These are phyloP conservation scores for Octopus sinensis DNA, from an alignment of 1,140 invertebrate genomes.

Conservation along the genomic window DNA sequence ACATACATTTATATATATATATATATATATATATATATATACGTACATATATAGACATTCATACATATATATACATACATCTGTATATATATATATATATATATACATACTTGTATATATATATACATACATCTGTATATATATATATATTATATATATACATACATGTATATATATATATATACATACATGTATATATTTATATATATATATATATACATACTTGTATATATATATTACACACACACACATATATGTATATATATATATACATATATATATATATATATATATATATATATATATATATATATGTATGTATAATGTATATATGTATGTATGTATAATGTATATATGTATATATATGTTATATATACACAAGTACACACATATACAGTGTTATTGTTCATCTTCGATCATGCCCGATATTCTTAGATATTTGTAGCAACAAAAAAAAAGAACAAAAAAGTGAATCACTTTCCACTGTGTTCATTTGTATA, in stretches of 20 bases:
- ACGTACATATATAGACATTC: not conserved
- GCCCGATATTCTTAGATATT: not conserved
- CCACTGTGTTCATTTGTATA: no score
- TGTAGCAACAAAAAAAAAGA: not conserved
- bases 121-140: not conserved
- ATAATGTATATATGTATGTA: not conserved
- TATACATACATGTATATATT: not conserved
- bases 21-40: constrained; percentile 1
- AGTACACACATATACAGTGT: not conserved
- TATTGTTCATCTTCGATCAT: not conserved
- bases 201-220: constrained; percentile 1
- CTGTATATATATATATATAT: not conserved
- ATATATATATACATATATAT: not conserved
- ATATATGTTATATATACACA: not conserved
- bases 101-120: not conserved
- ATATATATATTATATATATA: not conserved
- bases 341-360: not conserved
- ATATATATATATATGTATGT: not conserved
- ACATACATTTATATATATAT: not conserved
- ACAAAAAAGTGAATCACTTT: not conserved
- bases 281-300: constrained; percentile 5
- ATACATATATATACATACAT: constrained; percentile 7
- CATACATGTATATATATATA: not conserved
- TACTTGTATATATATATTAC: not conserved
- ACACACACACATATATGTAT: not conserved